Evolutionary conservation across 1,140 invertebrate genomes (phyloP), one percentile per base, ranked within the genome.

Genomic region (Drosophila simulans): DNA sequence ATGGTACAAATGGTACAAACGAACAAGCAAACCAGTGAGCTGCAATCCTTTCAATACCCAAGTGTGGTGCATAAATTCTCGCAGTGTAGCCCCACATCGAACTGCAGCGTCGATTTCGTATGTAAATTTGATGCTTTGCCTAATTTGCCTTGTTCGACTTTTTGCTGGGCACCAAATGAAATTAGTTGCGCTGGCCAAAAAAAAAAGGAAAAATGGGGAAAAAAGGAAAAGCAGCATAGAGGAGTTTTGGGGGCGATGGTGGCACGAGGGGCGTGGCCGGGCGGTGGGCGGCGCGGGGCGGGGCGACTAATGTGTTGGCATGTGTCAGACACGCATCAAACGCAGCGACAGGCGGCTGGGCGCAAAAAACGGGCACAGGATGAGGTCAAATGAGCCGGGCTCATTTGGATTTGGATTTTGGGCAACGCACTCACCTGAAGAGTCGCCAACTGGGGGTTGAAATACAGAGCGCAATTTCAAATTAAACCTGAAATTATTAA

Each of bases 301-400:
- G 51, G 39, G 35, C 76, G 71, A 65, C 80, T 85, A 84, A 84
- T 84, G 80, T 80, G 80, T 84, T 84, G 80, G 81, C 80, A 80
- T 84, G 80, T 84, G 80, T 84, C 81, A 84, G 80, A 84, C 80
- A 49, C 77, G 65, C 81, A 76, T 84, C 80, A 84, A 83, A 83
- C 35, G 59, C 80, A 84, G 78, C 51, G 64, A 71, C 66, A 74
- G 43, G 37, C 49, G 31, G 46, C 27, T 27, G 53, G 49, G 55
- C 15, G 55, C 20, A 53, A 58, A 42, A 54, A 55, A 42, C n/a
- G 3, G 10, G 25, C 17, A 46, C 56, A 25, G 71, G 49, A 46
- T 55, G 68, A 27, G 15, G 17, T 34, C 46, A 48, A 25, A 25
- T 73, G 40, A 71, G 46, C 22, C 2, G 35, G 57, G 46, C 13